These are phyloP conservation scores for Crambe crambe DNA, from an alignment of 37 sponge, comb jelly and placozoan genomes.

Conservation along the genomic window DNA sequence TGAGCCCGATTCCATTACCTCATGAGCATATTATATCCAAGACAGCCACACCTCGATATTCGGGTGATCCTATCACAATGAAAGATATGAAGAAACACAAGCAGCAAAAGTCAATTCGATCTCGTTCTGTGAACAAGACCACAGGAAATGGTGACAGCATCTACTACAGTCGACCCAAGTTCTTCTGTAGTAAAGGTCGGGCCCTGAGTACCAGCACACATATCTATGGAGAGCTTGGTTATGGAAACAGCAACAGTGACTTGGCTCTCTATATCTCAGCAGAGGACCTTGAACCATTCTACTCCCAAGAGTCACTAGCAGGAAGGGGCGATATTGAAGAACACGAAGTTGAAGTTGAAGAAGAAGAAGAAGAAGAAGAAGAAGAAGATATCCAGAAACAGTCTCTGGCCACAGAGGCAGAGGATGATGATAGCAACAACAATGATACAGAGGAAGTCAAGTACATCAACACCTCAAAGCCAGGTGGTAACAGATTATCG, in stretches of 20 bases:
- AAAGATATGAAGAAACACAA: no score
- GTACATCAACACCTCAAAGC: neutral
- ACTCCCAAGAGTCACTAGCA: neutral
- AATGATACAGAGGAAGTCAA: neutral
- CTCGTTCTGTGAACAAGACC: no score
- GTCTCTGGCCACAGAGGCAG: neutral
- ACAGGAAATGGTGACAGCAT: no score
- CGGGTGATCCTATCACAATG: neutral
- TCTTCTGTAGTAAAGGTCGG: neutral
- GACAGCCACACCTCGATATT: neutral
- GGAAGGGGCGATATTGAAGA: neutral
- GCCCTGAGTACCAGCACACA: constrained; percentile 1
- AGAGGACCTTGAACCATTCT: neutral
- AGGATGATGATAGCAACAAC: neutral
- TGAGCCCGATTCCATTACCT: neutral
- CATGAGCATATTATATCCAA: neutral
- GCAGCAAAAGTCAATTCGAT: no score
- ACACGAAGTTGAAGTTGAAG: neutral
- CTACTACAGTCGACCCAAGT: no score
- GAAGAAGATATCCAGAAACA: no score
- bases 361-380: neutral
- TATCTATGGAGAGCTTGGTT: neutral
- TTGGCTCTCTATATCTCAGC: neutral
- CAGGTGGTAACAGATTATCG: neutral
- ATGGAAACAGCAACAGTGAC: neutral